phyloP scores from a whole-genome alignment of 2,797 vertebrate species.

The Atherinosoma microstoma region DNA sequence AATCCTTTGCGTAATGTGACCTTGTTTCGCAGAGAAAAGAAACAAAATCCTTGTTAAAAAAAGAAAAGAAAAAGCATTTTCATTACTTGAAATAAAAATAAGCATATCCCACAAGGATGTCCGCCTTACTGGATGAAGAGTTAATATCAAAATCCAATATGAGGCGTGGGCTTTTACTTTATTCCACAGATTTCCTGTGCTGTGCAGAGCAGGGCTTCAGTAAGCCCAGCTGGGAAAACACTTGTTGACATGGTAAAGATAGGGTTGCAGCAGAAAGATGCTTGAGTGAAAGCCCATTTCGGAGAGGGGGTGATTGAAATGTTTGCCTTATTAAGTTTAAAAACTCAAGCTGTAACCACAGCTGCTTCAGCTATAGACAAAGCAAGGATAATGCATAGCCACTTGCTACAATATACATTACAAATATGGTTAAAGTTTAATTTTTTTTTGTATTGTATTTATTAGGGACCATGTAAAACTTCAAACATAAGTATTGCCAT shows the following conservation, averaged over 20 bases:
- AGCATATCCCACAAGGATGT: conserved; percentile 49
- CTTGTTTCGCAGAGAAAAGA: conserved; percentile 23
- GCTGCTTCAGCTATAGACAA: conserved; percentile 48
- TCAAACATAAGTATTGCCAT: too few relatives aligned
- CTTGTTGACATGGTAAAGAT: conserved; percentile 37
- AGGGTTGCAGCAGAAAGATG: conserved; percentile 49
- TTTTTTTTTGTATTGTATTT: too few relatives aligned
- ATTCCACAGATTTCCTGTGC: conserved; percentile 61
- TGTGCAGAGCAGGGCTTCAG: conserved; percentile 32
- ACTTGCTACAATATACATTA: conserved; percentile 63
- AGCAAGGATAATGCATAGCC: conserved; percentile 52
- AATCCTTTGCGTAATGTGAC: conserved; percentile 27
- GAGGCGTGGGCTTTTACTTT: conserved; percentile 49
- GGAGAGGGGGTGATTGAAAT: conserved; percentile 39
- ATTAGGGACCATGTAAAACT: too few relatives aligned
- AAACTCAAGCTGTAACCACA: conserved; percentile 51
- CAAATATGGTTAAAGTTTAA: conserved; percentile 45
- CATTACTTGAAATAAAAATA: conserved; percentile 53
- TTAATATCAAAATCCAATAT: conserved; percentile 70
- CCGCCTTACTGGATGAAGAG: conserved; percentile 56
- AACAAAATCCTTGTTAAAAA: conserved; percentile 30
- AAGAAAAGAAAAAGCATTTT: conserved; percentile 39
- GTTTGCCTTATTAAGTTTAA: conserved; percentile 40
- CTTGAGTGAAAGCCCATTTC: conserved; percentile 48
- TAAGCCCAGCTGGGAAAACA: conserved; percentile 42